Percentiles rank a stretch among this genome's conserved stretches.
phyloP scores from a whole-genome alignment of 2,888 invertebrate species.

The Apodemia hepburni region DNA sequence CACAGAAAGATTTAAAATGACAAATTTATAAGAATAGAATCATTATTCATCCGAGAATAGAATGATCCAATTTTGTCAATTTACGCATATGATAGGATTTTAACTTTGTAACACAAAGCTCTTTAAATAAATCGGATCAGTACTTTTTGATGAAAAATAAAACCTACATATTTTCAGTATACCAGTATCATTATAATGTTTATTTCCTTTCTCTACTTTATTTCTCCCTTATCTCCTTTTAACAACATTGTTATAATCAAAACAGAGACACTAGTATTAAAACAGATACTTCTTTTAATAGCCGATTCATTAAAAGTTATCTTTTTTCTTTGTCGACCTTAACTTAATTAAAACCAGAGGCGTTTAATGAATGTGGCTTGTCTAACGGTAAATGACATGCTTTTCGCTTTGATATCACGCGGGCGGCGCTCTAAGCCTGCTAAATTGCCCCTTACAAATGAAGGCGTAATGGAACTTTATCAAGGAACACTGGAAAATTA shows the following conservation, averaged over 20 bases:
- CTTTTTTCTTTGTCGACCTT: conserved; percentile 35
- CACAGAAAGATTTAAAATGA: no score
- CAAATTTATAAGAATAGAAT: no score
- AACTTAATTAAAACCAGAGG: conserved; percentile 45
- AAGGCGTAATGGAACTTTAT: conserved; percentile 52
- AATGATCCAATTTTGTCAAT: no score
- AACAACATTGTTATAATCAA: background rate
- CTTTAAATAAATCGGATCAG: background rate
- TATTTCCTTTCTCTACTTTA: no score
- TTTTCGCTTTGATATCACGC: conserved; percentile 58
- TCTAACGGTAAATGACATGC: conserved; percentile 63
- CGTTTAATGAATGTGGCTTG: conserved; percentile 43
- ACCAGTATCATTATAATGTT: no score
- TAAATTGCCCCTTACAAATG: conserved; percentile 63
- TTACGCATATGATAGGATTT: no score
- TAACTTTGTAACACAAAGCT: background rate
- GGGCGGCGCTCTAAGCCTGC: conserved; percentile 59
- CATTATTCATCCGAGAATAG: no score
- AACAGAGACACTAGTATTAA: background rate
- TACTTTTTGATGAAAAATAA: no score
- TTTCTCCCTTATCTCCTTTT: background rate
- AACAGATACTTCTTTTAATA: background rate
- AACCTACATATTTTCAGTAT: no score
- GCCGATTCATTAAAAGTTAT: conserved; percentile 17
- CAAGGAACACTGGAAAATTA: conserved; percentile 67